Evolutionary conservation across 2,888 invertebrate species (phyloP).

Genomic region (Brachypterus glaber): DNA sequence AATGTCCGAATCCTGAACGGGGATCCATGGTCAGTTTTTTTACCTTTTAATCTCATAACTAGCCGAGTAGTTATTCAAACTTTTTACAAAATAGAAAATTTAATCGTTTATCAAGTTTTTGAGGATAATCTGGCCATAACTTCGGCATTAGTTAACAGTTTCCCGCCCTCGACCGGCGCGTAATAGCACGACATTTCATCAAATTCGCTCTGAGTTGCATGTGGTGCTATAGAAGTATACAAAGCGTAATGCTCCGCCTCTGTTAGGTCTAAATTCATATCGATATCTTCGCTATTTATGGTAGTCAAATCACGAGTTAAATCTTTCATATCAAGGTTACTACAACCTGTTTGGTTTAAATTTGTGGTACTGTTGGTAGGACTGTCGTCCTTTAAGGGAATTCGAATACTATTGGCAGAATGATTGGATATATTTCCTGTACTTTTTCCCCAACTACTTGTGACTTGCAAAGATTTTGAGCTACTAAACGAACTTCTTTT

Average conservation of each 20-base stretch:
- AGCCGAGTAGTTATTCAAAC: no score
- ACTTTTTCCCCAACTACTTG: slow-evolving; percentile 36
- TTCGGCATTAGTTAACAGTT: slow-evolving; percentile 45
- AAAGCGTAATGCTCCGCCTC: slow-evolving; percentile 83
- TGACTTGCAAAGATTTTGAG: slow-evolving; percentile 43
- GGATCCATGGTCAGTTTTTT: no score
- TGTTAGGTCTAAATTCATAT: slow-evolving; percentile 58
- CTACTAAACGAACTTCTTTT: slow-evolving; percentile 1
- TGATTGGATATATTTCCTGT: slow-evolving; percentile 34
- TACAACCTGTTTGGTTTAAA: neutral
- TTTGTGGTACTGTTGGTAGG: slow-evolving; percentile 17
- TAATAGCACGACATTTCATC: slow-evolving; percentile 83
- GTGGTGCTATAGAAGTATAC: slow-evolving; percentile 77
- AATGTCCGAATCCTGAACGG: no score
- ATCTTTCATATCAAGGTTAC: slow-evolving; percentile 8
- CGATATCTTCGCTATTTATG: slow-evolving; percentile 23
- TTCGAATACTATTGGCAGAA: slow-evolving; percentile 46
- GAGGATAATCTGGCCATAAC: slow-evolving; percentile 25
- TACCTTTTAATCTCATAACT: no score
- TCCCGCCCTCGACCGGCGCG: slow-evolving; percentile 71
- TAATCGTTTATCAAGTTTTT: no score
- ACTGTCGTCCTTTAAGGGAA: slow-evolving; percentile 54
- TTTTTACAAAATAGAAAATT: no score
- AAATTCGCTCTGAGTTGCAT: slow-evolving; percentile 78
- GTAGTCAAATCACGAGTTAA: slow-evolving; percentile 16